phyloP scores from a whole-genome alignment of 2,113 vertebrate species.

The Speoplatyrhinus poulsoni region DNA sequence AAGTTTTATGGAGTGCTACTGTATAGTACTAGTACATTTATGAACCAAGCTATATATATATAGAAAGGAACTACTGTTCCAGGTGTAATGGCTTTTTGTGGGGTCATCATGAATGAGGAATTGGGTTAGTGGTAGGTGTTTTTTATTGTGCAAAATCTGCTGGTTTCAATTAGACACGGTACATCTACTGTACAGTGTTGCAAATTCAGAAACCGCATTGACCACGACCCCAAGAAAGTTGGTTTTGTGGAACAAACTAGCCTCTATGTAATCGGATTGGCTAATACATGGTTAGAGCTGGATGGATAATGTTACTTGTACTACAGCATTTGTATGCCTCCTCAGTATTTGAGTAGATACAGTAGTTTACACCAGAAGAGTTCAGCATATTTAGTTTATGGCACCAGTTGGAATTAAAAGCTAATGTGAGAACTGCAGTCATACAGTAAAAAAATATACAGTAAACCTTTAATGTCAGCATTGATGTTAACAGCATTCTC shows the following conservation, averaged over 20 bases:
- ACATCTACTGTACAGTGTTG: constrained; percentile 37
- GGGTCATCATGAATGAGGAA: neutral
- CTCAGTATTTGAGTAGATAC: constrained; percentile 4
- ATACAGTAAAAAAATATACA: constrained; percentile 23
- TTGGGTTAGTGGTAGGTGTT: constrained; percentile 33
- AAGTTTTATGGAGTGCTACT: too few species aligned
- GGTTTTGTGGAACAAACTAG: constrained; percentile 5
- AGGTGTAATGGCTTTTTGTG: neutral
- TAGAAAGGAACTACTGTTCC: neutral
- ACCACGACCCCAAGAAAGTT: constrained; percentile 27
- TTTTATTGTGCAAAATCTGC: constrained; percentile 80
- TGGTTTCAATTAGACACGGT: constrained; percentile 53
- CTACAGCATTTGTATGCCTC: constrained; percentile 35
- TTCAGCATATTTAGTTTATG: constrained; percentile 39
- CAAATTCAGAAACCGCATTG: constrained; percentile 43
- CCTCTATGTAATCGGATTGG: neutral
- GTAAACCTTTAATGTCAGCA: neutral
- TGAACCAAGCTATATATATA: too few species aligned
- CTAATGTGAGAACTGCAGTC: constrained; percentile 27
- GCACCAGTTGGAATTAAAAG: constrained; percentile 34
- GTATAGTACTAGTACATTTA: too few species aligned
- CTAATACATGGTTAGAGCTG: neutral
- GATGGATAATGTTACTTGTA: too few species aligned
- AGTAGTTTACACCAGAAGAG: constrained; percentile 28
- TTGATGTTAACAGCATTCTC: neutral